Conservation (phyloP, 1,140 invertebrate species). For the Hypothenemus hampei region DNA sequence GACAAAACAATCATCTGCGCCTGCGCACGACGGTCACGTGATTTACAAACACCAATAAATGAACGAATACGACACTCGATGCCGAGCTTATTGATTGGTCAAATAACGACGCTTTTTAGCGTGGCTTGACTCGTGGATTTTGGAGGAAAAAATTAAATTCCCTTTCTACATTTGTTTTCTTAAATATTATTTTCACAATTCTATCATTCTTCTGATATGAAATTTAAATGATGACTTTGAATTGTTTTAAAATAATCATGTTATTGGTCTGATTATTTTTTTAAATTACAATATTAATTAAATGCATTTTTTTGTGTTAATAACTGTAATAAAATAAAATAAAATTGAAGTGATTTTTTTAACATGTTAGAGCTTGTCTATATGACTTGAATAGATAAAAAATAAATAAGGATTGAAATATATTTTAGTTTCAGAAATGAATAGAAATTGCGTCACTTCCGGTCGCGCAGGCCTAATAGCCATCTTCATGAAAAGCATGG, state of each 20-base stretch:
- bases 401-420: background rate
- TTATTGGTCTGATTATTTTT: background rate
- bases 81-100: conserved; percentile 32
- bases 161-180: background rate
- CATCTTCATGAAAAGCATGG: conserved; percentile 27
- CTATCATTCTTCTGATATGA: no score
- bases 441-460: conserved; percentile 20
- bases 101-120: conserved; percentile 24
- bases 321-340: no score
- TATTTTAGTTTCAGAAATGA: background rate
- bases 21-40: conserved; percentile 26
- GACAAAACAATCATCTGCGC: conserved; percentile 20
- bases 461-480: conserved; percentile 22
- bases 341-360: no score
- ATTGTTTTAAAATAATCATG: background rate
- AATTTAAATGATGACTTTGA: background rate
- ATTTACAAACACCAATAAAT: conserved; percentile 19
- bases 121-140: conserved; percentile 25
- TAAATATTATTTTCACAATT: no score
- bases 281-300: no score
- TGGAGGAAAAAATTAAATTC: conserved; percentile 28
- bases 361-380: no score
- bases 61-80: background rate
- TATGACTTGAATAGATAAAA: no score
- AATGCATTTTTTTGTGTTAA: no score